Percentiles rank a stretch among this genome's conserved stretches.
These are phyloP conservation scores for Labeo catla DNA, from an alignment of 2,113 vertebrate species.

Conservation along the genomic window DNA sequence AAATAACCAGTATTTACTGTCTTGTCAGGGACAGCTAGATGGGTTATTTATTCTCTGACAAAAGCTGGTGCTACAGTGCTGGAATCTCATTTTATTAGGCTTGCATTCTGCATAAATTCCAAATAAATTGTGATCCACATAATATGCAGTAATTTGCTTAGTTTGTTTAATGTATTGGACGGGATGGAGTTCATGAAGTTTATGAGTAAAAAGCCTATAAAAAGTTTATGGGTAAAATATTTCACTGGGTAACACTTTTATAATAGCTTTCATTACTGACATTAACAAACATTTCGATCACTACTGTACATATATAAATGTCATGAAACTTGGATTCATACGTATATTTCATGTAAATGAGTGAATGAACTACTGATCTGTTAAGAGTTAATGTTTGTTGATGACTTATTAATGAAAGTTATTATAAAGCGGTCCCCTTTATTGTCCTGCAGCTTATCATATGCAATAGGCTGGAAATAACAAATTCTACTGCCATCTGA, in stretches of 20 bases:
- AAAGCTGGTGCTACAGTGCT: background rate
- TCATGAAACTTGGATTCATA: background rate
- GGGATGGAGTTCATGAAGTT: background rate
- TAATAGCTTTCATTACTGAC: slow-evolving; percentile 20
- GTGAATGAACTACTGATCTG: slow-evolving; percentile 5
- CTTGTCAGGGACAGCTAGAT: background rate
- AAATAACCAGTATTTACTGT: background rate
- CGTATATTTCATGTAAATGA: slow-evolving; percentile 16
- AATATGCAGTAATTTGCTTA: background rate
- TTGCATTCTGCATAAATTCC: background rate
- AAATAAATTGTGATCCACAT: slow-evolving; percentile 4
- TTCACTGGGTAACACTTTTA: background rate
- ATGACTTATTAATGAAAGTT: slow-evolving; percentile 23
- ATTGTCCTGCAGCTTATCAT: slow-evolving; percentile 9
- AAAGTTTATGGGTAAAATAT: background rate
- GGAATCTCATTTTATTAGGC: background rate
- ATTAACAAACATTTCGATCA: slow-evolving; percentile 18
- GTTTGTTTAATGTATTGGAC: slow-evolving; percentile 4
- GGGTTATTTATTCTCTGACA: slow-evolving; percentile 19
- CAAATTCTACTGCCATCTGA: background rate
- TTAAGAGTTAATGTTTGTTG: slow-evolving; percentile 12
- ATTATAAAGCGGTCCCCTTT: background rate
- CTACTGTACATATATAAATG: background rate
- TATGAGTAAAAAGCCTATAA: background rate
- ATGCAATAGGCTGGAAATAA: background rate